Conservation (phyloP, 2,888 invertebrate species). For the Malthinus seriepunctatus region DNA sequence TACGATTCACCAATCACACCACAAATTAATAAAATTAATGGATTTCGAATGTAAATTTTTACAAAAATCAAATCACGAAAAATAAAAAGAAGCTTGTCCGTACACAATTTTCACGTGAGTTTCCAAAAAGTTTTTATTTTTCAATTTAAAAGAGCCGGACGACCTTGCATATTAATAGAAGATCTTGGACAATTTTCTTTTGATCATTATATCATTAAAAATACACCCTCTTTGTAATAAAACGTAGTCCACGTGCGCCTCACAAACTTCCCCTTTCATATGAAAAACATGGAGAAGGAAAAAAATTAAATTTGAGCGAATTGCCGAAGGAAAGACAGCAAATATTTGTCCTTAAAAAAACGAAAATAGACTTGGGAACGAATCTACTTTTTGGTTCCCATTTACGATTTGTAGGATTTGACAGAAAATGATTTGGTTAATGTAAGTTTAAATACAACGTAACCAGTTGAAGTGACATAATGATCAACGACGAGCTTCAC, state of each 20-base stretch:
- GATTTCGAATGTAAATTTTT: neutral
- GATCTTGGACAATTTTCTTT: too few species aligned
- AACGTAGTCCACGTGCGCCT: too few species aligned
- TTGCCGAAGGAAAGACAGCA: neutral
- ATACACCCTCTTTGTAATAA: too few species aligned
- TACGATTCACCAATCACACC: neutral
- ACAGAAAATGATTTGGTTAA: conserved; percentile 17
- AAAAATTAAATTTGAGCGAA: too few species aligned
- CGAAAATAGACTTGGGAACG: neutral
- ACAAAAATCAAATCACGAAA: neutral
- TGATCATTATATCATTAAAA: too few species aligned
- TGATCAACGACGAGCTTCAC: conserved; percentile 18
- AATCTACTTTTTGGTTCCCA: conserved; percentile 4
- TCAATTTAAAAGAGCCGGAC: too few species aligned
- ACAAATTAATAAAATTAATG: conserved; percentile 2
- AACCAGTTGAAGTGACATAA: conserved; percentile 17
- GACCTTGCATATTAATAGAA: too few species aligned
- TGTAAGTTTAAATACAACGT: conserved; percentile 17
- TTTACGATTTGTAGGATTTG: conserved; percentile 14
- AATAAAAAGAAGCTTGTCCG: neutral
- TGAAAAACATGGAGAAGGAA: too few species aligned
- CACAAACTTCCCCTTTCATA: too few species aligned
- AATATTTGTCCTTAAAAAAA: neutral
- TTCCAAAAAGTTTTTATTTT: too few species aligned
- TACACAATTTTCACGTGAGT: too few species aligned